phyloP scores from a whole-genome alignment of 2,113 vertebrate species.

The Ophiodon elongatus region DNA sequence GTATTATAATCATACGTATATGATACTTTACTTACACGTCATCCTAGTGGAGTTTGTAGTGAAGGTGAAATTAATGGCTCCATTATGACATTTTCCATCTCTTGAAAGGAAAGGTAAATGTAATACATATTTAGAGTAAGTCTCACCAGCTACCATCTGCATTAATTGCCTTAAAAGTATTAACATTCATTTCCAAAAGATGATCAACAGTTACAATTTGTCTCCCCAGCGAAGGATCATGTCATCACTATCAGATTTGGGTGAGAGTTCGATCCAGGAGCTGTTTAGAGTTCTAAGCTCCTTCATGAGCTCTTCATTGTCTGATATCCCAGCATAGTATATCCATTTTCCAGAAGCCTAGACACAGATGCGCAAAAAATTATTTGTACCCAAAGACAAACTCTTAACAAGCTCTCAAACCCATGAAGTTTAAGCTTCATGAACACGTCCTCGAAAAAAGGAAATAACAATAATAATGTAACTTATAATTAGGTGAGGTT shows the following conservation, averaged over 20 bases:
- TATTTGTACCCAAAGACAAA: not conserved
- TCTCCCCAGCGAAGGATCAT: slow-evolving; percentile 17
- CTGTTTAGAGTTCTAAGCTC: not conserved
- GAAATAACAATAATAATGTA: not conserved
- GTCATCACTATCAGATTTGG: not conserved
- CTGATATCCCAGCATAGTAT: slow-evolving; percentile 13
- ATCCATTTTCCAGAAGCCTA: slow-evolving; percentile 69
- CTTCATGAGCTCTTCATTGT: not conserved
- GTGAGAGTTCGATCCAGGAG: slow-evolving; percentile 38
- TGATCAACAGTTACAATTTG: slow-evolving; percentile 38
- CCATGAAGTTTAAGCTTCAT: not conserved
- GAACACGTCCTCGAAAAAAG: not conserved
- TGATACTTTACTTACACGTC: slow-evolving; percentile 47
- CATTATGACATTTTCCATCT: slow-evolving; percentile 28
- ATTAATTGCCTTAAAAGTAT: not conserved
- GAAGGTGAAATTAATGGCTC: not conserved
- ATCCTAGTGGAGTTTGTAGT: not conserved
- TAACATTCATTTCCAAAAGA: not conserved
- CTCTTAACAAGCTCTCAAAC: not conserved
- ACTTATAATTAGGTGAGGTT: too few species aligned
- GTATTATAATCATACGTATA: too few species aligned
- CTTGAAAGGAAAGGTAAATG: slow-evolving; percentile 31
- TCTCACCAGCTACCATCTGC: not conserved
- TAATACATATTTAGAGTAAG: not conserved
- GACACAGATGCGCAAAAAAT: slow-evolving; percentile 14